Percentiles rank a stretch among this genome's conserved stretches.
Conservation (phyloP, 2,797 vertebrate species). For the Sternotherus odoratus region DNA sequence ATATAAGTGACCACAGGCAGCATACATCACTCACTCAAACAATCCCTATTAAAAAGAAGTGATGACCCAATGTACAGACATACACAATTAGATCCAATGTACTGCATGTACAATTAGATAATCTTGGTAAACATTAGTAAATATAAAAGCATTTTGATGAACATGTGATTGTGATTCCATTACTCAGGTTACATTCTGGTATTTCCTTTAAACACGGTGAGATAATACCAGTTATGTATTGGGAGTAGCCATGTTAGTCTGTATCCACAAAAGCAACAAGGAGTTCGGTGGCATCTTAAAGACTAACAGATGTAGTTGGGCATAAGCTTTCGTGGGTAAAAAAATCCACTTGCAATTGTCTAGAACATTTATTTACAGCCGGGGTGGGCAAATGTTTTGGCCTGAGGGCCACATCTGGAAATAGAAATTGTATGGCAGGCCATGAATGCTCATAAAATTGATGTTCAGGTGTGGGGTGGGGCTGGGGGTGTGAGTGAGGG, state of each 20-base stretch:
- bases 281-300: no score
- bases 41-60: background rate
- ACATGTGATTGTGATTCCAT: background rate
- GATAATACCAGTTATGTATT: background rate
- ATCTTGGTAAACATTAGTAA: background rate
- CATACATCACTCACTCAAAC: background rate
- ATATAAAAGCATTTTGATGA: background rate
- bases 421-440: no score
- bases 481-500: no score
- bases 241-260: no score
- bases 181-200: background rate
- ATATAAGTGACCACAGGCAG: background rate
- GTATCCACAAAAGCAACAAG: no score
- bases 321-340: no score
- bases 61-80: background rate
- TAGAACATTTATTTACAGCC: background rate
- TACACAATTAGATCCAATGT: background rate
- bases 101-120: background rate
- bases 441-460: no score
- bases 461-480: no score
- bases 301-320: no score
- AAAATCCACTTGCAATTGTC: background rate
- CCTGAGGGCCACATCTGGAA: no score
- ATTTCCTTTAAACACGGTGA: background rate
- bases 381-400: no score